Evolutionary conservation across 1,140 invertebrate species (phyloP), one percentile per base, ranked within the genome.

Genomic region (Hylaeus volcanicus): DNA sequence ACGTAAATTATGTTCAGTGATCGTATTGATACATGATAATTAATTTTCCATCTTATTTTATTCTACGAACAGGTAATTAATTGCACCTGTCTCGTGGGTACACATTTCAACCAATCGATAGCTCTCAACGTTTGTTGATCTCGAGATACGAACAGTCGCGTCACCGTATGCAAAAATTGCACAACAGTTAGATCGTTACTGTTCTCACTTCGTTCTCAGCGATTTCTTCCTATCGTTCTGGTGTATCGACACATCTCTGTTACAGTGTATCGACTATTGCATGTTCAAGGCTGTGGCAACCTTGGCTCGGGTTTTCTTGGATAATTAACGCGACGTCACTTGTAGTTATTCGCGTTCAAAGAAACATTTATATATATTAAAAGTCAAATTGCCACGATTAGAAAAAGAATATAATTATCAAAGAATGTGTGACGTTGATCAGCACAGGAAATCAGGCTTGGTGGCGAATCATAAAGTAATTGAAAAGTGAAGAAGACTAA

Each of bases 231-330:
- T 4, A 51, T 1, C 14, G 5, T 74, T 26, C 26, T 79, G 65
- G 74, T 79, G 26, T 37, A 41, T 53, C 51, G 51, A 74, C 4
- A 48, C n/a, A 64, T 73, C 48, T 53, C 4, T 39, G 39, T 12
- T 43, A 12, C 37, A 60, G 26, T 73, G 51, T 69, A 85, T 73
- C 39, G 58, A 56, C 60, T 74, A 64, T 61, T 66, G 55, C 55
- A 70, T 61, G 53, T 71, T 81, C 68, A 70, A 79, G 63, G 39
- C 45, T 53, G 6, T 8, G 45, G 41, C 37, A 64, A 81, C 83
- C 78, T 85, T 85, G 53, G 58, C 8, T 69, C 60, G 48, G 15
- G 56, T 73, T 63, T 55, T 56, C 37, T 51, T 11, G 1, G 6
- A 43, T 1, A 43, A n/a, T 15, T 61, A 45, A 48, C 9, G 1